These are phyloP conservation scores for Acrossocheilus wenchowensis DNA, from an alignment of 2,797 vertebrate genomes.

Conservation along the genomic window DNA sequence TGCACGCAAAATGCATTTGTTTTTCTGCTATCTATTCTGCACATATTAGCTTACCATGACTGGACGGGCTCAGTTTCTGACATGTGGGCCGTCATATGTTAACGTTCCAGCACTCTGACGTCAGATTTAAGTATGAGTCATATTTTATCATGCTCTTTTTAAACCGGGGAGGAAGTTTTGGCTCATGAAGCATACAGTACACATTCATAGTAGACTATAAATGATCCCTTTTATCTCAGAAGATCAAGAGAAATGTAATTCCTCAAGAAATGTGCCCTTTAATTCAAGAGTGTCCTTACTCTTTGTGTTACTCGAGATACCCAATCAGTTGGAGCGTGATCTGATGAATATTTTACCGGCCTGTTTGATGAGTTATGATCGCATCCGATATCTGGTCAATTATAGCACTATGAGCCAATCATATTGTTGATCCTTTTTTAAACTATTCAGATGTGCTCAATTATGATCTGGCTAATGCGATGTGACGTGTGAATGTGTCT, in stretches of 20 bases:
- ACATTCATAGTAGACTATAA: neutral
- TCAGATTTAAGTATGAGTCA: neutral
- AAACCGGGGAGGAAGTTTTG: neutral
- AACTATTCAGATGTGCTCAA: conserved; percentile 35
- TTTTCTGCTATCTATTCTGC: neutral
- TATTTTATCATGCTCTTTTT: neutral
- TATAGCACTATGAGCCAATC: conserved; percentile 4
- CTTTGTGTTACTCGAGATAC: neutral
- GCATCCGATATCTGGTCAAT: conserved; percentile 2
- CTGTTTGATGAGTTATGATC: conserved; percentile 6
- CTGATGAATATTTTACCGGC: neutral
- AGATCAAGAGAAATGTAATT: neutral
- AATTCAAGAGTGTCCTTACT: conserved; percentile 8
- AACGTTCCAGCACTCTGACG: neutral
- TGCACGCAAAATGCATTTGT: neutral
- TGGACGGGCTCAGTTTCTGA: neutral
- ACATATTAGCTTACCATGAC: neutral
- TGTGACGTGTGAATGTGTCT: conserved; percentile 49
- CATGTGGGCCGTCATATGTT: neutral
- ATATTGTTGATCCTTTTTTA: conserved; percentile 30
- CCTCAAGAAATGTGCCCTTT: neutral
- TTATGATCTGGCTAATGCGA: conserved; percentile 38
- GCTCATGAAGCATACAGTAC: neutral
- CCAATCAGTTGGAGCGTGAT: neutral
- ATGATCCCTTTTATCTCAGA: neutral